A percentile compares a stretch with the other conserved stretches of the same genome.
phyloP scores from a whole-genome alignment of 2,888 invertebrate species.

The Malthinus seriepunctatus region DNA sequence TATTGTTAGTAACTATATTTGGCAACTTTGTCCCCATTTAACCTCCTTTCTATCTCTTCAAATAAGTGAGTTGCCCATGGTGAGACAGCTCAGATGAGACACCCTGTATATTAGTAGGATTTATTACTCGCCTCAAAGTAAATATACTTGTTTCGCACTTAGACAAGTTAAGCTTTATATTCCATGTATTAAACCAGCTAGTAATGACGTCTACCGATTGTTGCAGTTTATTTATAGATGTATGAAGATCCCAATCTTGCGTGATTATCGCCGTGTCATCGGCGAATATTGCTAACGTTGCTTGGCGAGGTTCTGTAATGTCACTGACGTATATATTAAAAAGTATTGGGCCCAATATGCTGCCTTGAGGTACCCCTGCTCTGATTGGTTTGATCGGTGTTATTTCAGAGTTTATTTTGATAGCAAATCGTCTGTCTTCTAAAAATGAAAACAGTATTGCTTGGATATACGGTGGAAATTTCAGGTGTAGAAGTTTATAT shows the following conservation, averaged over 20 bases:
- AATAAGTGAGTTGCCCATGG: too few species aligned
- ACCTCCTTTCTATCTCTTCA: too few species aligned
- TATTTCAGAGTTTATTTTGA: conserved; percentile 19
- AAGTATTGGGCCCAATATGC: conserved; percentile 25
- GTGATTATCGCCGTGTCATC: conserved; percentile 24
- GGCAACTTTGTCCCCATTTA: too few species aligned
- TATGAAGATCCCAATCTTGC: neutral
- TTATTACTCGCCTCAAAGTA: conserved; percentile 2
- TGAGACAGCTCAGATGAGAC: too few species aligned
- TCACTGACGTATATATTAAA: conserved; percentile 5
- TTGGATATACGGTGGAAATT: conserved; percentile 28
- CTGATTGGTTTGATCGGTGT: conserved; percentile 26
- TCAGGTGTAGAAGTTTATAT: conserved; percentile 29
- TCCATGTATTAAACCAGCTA: conserved; percentile 9
- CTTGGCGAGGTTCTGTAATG: neutral
- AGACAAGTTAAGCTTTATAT: conserved; percentile 2
- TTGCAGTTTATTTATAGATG: conserved; percentile 5
- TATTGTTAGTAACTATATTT: too few species aligned
- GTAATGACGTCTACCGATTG: neutral
- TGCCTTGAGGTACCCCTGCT: conserved; percentile 40
- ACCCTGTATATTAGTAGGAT: too few species aligned
- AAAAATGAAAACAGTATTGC: conserved; percentile 35
- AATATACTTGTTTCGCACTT: conserved; percentile 10
- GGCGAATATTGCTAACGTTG: conserved; percentile 15
- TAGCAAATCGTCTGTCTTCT: conserved; percentile 28